Evolutionary conservation across 2,113 vertebrate genomes (phyloP).

Genomic region (Bothrops jararaca): DNA sequence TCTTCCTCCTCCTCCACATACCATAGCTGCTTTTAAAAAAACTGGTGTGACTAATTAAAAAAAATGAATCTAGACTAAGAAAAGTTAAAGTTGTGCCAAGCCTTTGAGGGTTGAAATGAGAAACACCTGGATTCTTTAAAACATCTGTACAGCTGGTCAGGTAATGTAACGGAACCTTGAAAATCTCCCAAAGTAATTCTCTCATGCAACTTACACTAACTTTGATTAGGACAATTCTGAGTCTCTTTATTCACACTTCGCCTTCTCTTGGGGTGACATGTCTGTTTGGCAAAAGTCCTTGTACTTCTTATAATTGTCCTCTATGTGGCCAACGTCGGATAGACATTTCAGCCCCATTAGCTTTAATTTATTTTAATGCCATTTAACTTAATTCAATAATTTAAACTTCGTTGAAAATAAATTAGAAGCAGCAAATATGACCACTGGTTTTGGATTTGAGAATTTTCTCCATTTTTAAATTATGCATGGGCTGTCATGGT

Average conservation of each 20-base stretch:
- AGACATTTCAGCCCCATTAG: background rate
- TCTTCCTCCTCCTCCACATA: background rate
- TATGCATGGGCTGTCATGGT: background rate
- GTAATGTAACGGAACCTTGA: background rate
- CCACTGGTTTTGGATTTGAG: background rate
- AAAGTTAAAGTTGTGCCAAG: background rate
- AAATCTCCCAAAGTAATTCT: background rate
- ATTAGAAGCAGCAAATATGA: background rate
- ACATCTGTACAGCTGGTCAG: background rate
- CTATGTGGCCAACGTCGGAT: background rate
- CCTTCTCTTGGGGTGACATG: background rate
- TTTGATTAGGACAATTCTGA: background rate
- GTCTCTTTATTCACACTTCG: background rate
- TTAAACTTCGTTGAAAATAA: background rate
- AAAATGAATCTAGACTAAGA: background rate
- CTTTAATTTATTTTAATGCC: background rate
- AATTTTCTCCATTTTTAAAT: background rate
- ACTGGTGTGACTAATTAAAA: background rate
- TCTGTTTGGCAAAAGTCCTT: background rate
- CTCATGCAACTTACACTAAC: background rate
- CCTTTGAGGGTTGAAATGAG: background rate
- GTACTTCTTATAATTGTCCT: background rate
- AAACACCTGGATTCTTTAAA: background rate
- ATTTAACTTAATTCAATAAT: background rate
- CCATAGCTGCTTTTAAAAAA: background rate